Evolutionary conservation across 2,113 vertebrate species (phyloP).

Genomic region (Brachyhypopomus occidentalis): DNA sequence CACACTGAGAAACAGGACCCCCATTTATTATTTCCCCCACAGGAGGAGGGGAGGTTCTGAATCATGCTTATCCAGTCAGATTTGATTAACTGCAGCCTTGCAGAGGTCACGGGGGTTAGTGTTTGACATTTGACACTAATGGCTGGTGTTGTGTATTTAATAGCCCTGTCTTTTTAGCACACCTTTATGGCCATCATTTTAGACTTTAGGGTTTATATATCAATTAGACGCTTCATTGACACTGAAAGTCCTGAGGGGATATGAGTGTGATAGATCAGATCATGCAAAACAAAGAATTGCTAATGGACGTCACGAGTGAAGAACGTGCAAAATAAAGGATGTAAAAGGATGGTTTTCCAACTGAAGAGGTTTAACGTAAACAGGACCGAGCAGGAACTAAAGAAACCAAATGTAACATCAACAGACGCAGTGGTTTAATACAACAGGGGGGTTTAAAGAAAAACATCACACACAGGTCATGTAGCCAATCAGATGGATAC

Average conservation of each 20-base stretch:
- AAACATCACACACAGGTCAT: no score
- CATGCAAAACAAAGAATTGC: background rate
- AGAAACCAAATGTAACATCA: no score
- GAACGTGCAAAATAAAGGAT: no score
- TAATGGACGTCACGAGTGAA: no score
- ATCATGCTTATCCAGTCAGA: background rate
- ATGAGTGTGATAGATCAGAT: background rate
- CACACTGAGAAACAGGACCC: no score
- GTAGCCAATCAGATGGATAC: no score
- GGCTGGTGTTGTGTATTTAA: conserved; percentile 53
- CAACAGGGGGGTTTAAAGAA: no score
- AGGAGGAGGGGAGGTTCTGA: background rate
- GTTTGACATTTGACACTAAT: conserved; percentile 59
- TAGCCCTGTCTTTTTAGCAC: conserved; percentile 36
- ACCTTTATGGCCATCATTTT: conserved; percentile 60
- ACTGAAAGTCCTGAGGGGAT: background rate
- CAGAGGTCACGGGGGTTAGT: conserved; percentile 44
- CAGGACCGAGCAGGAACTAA: no score
- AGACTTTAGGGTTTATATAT: conserved; percentile 33
- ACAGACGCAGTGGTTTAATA: no score
- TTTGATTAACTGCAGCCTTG: conserved; percentile 32
- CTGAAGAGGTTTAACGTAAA: no score
- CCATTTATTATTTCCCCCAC: background rate
- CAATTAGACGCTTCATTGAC: conserved; percentile 53
- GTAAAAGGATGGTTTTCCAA: no score